phyloP scores from a whole-genome alignment of 2,797 vertebrate genomes.

The Rousettus madagascariensis region DNA sequence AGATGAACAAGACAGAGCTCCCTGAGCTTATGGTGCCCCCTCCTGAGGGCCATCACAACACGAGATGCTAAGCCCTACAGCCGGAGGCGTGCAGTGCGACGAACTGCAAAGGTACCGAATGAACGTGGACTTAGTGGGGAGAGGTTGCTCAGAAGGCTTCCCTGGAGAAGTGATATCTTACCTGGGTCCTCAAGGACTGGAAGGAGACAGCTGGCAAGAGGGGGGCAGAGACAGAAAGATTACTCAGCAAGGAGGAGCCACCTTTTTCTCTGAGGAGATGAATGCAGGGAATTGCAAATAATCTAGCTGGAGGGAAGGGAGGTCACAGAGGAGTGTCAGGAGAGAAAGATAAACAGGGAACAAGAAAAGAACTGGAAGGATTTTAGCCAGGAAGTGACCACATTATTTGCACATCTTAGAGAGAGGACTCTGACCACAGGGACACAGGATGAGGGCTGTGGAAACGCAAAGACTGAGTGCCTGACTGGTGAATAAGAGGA shows the following conservation, averaged over 20 bases:
- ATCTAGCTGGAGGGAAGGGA: background rate
- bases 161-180: background rate
- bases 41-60: background rate
- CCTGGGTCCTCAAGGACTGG: background rate
- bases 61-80: background rate
- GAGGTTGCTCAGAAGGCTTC: background rate
- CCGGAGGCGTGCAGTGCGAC: background rate
- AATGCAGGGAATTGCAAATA: background rate
- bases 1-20: background rate
- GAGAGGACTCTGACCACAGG: background rate
- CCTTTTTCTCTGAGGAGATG: background rate
- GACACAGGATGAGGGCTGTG: background rate
- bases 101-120: background rate
- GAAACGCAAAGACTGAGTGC: too few relatives aligned
- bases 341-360: background rate
- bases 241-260: background rate
- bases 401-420: background rate
- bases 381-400: background rate
- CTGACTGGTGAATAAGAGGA: background rate
- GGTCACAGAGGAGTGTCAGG: background rate
- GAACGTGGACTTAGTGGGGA: accelerated
- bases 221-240: background rate
- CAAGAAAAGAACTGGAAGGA: background rate
- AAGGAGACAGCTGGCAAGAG: background rate
- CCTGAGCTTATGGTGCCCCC: background rate